Percentiles rank a stretch among this genome's conserved stretches.
These are phyloP conservation scores for Triplophysa siluroides DNA, from an alignment of 2,113 vertebrate genomes.

Conservation along the genomic window DNA sequence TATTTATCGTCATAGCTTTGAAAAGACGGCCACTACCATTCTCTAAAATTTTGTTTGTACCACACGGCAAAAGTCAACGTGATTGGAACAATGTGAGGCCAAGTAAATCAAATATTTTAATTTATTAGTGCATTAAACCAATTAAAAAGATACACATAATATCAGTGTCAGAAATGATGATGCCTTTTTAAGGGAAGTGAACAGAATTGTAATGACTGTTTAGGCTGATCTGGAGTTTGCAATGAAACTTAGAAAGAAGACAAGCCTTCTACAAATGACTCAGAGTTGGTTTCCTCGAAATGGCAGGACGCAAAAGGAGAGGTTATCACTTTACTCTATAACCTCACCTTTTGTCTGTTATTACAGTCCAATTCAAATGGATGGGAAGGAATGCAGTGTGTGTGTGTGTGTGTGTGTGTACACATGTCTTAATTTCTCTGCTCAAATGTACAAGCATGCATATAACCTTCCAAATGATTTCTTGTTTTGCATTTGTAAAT, in stretches of 20 bases:
- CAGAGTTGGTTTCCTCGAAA: constrained; percentile 23
- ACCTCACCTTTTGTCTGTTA: not conserved
- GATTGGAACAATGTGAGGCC: too few species aligned
- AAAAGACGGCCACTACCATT: too few species aligned
- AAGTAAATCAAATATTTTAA: too few species aligned
- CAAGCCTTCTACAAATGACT: constrained; percentile 26
- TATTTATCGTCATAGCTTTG: too few species aligned
- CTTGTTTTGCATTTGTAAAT: constrained; percentile 24
- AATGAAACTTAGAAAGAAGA: constrained; percentile 4
- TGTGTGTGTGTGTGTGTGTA: constrained; percentile 15
- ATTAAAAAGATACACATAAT: too few species aligned
- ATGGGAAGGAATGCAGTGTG: constrained; percentile 18
- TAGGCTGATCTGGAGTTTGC: constrained; percentile 5
- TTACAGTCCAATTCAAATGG: constrained; percentile 13
- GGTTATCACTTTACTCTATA: constrained; percentile 24
- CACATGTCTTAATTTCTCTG: not conserved
- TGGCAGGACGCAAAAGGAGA: constrained; percentile 16
- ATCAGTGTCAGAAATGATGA: too few species aligned
- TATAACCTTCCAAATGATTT: not conserved
- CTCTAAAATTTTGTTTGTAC: too few species aligned
- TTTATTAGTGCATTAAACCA: too few species aligned
- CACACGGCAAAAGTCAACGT: too few species aligned
- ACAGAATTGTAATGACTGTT: not conserved
- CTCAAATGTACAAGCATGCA: not conserved
- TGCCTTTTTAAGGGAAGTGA: not conserved